phyloP scores from a whole-genome alignment of 1,140 invertebrate genomes.

The Tetramorium parvispinum region DNA sequence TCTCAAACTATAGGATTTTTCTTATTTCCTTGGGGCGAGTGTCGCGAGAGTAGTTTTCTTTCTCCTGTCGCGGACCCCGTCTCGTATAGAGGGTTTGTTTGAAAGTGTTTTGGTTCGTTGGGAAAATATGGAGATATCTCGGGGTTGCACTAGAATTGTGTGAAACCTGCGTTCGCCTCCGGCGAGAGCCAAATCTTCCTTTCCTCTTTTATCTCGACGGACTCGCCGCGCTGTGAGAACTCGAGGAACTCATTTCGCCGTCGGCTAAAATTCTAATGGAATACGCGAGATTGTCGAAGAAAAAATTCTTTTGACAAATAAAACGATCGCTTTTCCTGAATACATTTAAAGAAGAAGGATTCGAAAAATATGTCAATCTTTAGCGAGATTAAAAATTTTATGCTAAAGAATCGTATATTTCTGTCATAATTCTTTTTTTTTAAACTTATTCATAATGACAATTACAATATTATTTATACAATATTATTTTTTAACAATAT shows the following conservation, averaged over 20 bases:
- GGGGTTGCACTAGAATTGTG: conserved; percentile 53
- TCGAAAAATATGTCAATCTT: neutral
- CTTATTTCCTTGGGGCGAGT: conserved; percentile 58
- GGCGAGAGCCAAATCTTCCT: conserved; percentile 14
- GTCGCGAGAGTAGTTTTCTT: conserved; percentile 48
- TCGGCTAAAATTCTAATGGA: conserved; percentile 59
- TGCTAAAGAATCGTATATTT: neutral
- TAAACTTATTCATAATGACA: neutral
- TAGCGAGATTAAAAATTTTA: neutral
- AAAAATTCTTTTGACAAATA: conserved; percentile 47
- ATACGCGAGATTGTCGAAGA: conserved; percentile 39
- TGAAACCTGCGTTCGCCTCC: conserved; percentile 33
- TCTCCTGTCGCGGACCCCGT: conserved; percentile 48
- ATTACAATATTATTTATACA: no score
- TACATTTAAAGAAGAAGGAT: conserved; percentile 7
- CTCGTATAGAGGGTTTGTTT: conserved; percentile 68
- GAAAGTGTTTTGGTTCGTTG: conserved; percentile 78
- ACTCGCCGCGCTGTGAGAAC: conserved; percentile 4
- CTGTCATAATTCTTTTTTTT: neutral
- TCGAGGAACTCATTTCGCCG: conserved; percentile 17
- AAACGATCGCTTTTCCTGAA: conserved; percentile 40
- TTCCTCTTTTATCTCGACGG: conserved; percentile 30
- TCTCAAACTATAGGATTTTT: conserved; percentile 73
- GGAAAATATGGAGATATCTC: conserved; percentile 80
- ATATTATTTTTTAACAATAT: neutral